Conservation (phyloP, 2,888 invertebrate genomes). For the Lepidochitona cinerea region DNA sequence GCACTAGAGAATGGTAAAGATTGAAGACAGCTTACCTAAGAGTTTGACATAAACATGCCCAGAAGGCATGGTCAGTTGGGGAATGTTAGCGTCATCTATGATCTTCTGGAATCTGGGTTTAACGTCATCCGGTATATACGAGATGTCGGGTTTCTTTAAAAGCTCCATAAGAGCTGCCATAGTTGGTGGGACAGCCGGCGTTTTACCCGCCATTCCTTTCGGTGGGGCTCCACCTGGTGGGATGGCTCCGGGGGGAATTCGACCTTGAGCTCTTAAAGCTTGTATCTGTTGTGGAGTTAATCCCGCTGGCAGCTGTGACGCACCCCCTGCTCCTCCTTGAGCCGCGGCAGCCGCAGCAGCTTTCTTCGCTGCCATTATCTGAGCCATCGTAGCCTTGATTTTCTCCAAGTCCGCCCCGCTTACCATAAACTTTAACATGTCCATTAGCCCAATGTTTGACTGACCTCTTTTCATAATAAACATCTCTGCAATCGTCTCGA, state of each 20-base stretch:
- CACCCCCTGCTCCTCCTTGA: neutral
- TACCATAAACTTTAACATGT: neutral
- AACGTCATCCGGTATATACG: constrained; percentile 15
- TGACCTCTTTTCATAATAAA: neutral
- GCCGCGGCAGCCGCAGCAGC: neutral
- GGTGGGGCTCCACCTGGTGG: neutral
- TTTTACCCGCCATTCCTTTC: neutral
- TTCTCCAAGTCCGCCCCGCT: neutral
- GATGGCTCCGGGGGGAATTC: neutral
- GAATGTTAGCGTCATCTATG: constrained; percentile 6
- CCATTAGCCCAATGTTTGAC: neutral
- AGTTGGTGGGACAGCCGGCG: neutral
- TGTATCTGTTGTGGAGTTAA: neutral
- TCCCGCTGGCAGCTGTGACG: neutral
- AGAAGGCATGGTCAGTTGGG: neutral
- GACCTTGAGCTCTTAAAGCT: neutral
- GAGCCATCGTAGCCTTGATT: neutral
- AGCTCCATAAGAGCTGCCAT: neutral
- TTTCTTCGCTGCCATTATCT: neutral
- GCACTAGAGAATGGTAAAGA: neutral
- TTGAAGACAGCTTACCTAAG: neutral
- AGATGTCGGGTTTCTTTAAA: constrained; percentile 9
- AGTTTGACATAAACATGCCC: constrained; percentile 8
- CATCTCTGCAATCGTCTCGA: neutral
- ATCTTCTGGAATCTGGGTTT: constrained; percentile 22